Percentiles rank a stretch among this genome's conserved stretches.
Conservation (phyloP, 2,797 vertebrate species). For the Gymnocypris eckloni region DNA sequence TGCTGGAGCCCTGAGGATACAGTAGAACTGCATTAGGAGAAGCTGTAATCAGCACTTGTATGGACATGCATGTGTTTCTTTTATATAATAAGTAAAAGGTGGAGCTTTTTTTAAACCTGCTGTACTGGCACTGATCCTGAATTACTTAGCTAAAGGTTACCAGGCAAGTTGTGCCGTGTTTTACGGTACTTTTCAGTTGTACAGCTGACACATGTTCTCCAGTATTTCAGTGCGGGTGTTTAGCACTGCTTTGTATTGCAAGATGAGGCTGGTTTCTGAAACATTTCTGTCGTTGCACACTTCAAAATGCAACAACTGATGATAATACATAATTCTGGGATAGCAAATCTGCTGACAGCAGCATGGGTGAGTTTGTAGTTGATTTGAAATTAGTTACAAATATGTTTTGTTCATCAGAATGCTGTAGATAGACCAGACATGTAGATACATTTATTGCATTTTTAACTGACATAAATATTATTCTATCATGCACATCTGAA, state of each 20-base stretch:
- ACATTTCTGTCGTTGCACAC: not conserved
- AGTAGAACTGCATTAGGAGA: not conserved
- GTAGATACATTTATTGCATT: not conserved
- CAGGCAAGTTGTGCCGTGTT: not conserved
- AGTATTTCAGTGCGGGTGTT: not conserved
- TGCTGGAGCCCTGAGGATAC: conserved; percentile 23
- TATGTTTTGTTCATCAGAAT: not conserved
- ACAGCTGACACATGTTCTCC: not conserved
- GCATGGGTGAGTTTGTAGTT: conserved; percentile 52
- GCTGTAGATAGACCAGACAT: not conserved
- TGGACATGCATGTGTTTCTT: conserved; percentile 37
- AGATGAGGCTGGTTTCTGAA: conserved; percentile 35
- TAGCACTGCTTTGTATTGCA: not conserved
- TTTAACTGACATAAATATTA: not conserved
- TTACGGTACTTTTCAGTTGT: not conserved
- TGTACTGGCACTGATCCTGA: conserved; percentile 31
- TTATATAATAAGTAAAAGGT: conserved; percentile 27
- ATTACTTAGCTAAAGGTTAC: conserved; percentile 1
- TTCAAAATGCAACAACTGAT: not conserved
- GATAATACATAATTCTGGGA: not conserved
- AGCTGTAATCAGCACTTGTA: conserved; percentile 17
- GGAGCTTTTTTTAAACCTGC: conserved; percentile 40
- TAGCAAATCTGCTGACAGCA: conserved; percentile 13
- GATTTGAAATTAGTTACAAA: not conserved
- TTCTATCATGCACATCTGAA: not conserved